These are phyloP conservation scores for Luidia sarsii DNA, from an alignment of 53 echinoderm and acorn worm genomes.

Conservation along the genomic window DNA sequence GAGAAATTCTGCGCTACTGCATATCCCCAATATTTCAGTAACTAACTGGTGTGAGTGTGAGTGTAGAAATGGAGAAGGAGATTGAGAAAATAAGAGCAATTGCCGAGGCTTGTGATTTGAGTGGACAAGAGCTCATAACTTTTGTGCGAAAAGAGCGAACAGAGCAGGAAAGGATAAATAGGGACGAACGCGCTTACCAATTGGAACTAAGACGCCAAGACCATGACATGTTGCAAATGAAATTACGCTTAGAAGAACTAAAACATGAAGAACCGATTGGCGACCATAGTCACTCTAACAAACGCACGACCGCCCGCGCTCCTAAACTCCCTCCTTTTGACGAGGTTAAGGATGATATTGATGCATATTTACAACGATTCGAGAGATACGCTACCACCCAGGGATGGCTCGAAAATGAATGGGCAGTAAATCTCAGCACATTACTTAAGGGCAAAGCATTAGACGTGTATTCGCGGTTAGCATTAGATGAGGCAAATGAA, in stretches of 20 bases:
- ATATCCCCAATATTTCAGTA: too few relatives aligned
- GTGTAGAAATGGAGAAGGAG: slow-evolving; percentile 18
- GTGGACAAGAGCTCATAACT: slow-evolving; percentile 16
- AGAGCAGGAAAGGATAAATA: background rate
- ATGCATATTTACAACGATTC: slow-evolving; percentile 14
- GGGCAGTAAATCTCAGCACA: slow-evolving; percentile 3
- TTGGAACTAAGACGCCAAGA: background rate
- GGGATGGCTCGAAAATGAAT: background rate
- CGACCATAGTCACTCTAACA: too few relatives aligned
- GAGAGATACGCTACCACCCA: background rate
- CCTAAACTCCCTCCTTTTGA: too few relatives aligned
- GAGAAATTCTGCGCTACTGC: too few relatives aligned
- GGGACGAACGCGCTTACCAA: slow-evolving; percentile 13
- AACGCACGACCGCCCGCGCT: too few relatives aligned
- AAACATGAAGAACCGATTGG: too few relatives aligned
- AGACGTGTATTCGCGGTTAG: slow-evolving; percentile 16
- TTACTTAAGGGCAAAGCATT: slow-evolving; percentile 19
- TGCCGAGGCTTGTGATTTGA: slow-evolving; percentile 24
- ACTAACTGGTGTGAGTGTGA: too few relatives aligned
- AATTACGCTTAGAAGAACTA: background rate
- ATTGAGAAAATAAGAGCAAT: background rate
- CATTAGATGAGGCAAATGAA: background rate
- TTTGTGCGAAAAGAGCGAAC: slow-evolving; percentile 11
- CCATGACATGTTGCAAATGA: background rate
- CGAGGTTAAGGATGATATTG: slow-evolving; percentile 6